Evolutionary conservation across 1,140 invertebrate genomes (phyloP).

Genomic region (Thereuonema tuberculata): DNA sequence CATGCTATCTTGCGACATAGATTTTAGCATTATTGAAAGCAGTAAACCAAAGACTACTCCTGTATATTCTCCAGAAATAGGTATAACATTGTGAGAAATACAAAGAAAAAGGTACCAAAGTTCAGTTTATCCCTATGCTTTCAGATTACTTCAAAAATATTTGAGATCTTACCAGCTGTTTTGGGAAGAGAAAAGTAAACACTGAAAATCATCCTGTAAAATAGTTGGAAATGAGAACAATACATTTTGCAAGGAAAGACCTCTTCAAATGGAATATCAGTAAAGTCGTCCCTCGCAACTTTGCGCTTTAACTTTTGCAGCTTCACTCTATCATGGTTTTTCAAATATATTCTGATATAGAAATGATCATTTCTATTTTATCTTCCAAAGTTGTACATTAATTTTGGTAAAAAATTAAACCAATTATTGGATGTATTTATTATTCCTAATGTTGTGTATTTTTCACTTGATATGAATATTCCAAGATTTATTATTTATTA

Average conservation of each 20-base stretch:
- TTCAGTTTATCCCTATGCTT: not conserved
- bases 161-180: not conserved
- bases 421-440: no score
- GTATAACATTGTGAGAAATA: not conserved
- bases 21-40: not conserved
- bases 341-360: no score
- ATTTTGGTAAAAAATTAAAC: no score
- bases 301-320: no score
- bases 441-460: no score
- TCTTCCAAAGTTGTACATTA: no score
- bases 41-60: not conserved
- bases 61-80: not conserved
- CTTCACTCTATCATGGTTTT: no score
- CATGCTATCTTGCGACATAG: not conserved
- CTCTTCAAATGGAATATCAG: not conserved
- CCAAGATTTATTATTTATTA: no score
- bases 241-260: not conserved
- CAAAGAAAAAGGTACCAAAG: not conserved
- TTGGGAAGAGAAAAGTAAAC: not conserved
- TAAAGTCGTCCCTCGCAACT: no score
- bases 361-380: no score
- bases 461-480: no score
- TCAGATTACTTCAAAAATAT: not conserved
- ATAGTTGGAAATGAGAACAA: not conserved
- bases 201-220: not conserved